A percentile compares a stretch with the other conserved stretches of the same genome.
These are phyloP conservation scores for Solea senegalensis DNA, from an alignment of 2,113 vertebrate species.

Conservation along the genomic window DNA sequence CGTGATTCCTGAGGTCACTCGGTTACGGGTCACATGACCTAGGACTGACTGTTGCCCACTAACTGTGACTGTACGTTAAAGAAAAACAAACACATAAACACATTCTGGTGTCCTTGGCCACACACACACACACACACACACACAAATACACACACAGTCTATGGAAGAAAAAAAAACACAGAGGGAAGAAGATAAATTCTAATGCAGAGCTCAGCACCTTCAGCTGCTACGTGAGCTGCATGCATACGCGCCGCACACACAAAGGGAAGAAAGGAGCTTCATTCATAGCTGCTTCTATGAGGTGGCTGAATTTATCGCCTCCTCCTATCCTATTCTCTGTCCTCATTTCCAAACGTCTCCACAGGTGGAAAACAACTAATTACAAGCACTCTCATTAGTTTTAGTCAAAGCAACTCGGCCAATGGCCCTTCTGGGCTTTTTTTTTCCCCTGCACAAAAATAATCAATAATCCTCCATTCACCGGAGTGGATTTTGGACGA, in stretches of 20 bases:
- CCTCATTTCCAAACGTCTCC: constrained; percentile 28
- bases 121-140: not conserved
- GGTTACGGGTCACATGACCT: constrained; percentile 43
- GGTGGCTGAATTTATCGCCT: constrained; percentile 40
- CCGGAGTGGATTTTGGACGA: constrained; percentile 3
- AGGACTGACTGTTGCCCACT: not conserved
- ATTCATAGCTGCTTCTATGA: constrained; percentile 48
- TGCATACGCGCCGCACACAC: constrained; percentile 38
- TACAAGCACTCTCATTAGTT: constrained; percentile 12
- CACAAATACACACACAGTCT: not conserved
- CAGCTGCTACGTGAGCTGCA: constrained; percentile 49
- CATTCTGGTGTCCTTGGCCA: not conserved
- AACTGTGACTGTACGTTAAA: no score
- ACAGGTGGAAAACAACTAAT: constrained; percentile 41
- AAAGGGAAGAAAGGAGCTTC: constrained; percentile 53
- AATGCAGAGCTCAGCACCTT: constrained; percentile 65
- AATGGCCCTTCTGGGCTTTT: no score
- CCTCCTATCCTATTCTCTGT: constrained; percentile 15
- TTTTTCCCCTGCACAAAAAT: not conserved
- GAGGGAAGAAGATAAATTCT: constrained; percentile 22
- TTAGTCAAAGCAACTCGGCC: constrained; percentile 3
- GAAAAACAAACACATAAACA: no score
- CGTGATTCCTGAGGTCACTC: constrained; percentile 43
- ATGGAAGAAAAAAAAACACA: not conserved
- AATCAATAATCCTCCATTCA: not conserved